Evolutionary conservation across 53 echinoderm and acorn worm species (phyloP).

Genomic region (Holothuria leucospilota): DNA sequence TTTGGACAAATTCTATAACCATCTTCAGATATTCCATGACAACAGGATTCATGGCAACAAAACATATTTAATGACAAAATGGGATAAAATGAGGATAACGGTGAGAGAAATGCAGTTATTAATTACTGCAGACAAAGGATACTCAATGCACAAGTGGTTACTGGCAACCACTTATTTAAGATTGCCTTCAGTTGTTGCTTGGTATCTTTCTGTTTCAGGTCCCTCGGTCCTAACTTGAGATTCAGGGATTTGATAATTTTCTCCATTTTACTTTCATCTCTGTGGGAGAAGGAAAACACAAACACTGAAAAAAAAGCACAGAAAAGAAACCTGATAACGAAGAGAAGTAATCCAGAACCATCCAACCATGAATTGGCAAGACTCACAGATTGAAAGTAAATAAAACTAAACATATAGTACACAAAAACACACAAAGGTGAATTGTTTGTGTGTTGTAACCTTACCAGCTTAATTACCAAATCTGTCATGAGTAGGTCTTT

Average conservation of each 20-base stretch:
- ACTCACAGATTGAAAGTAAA: too few species aligned
- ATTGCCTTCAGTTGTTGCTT: slow-evolving; percentile 86
- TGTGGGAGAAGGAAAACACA: slow-evolving; percentile 2
- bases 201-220: slow-evolving; percentile 81
- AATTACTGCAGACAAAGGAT: slow-evolving; percentile 61
- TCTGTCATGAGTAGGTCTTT: too few species aligned
- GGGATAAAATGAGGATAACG: too few species aligned
- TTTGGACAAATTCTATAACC: too few species aligned
- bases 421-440: too few species aligned
- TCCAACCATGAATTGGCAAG: neutral
- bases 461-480: too few species aligned
- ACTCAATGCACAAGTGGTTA: slow-evolving; percentile 84
- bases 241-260: slow-evolving; percentile 92
- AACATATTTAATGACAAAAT: slow-evolving; percentile 18
- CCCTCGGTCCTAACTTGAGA: slow-evolving; percentile 81
- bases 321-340: neutral
- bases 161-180: slow-evolving; percentile 89
- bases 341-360: neutral
- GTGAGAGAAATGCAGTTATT: too few species aligned
- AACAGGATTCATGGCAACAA: too few species aligned
- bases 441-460: too few species aligned
- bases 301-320: neutral
- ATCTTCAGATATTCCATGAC: too few species aligned
- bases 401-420: too few species aligned
- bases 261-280: slow-evolving; percentile 92